Evolutionary conservation across 1,140 invertebrate species (phyloP).

Genomic region (Rhopalosiphum maidis): DNA sequence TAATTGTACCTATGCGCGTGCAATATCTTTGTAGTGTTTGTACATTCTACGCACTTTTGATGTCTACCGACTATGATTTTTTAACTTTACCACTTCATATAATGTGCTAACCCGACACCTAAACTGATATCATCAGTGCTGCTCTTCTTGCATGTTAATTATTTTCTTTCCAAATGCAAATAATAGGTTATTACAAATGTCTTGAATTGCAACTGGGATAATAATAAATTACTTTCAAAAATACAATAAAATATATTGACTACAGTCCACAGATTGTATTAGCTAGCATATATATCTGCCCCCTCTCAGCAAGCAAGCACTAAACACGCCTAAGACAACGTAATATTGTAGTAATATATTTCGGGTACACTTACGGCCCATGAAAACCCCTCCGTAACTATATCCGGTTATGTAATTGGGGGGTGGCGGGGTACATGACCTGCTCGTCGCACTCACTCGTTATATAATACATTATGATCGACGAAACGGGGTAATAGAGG

Average conservation of each 20-base stretch:
- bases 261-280: neutral
- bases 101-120: no score
- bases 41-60: neutral
- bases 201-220: neutral
- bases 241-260: neutral
- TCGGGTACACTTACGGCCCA: neutral
- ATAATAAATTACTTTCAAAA: neutral
- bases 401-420: neutral
- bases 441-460: neutral
- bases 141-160: no score
- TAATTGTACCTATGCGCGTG: neutral
- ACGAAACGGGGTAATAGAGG: neutral
- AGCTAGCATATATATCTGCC: neutral
- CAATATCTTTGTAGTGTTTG: neutral
- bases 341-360: neutral
- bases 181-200: no score
- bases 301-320: neutral
- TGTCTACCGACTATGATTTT: neutral
- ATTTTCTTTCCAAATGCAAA: no score
- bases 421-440: neutral
- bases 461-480: neutral
- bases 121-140: no score
- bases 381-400: neutral
- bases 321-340: neutral
- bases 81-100: no score